Evolutionary conservation across 2,797 vertebrate species (phyloP), one percentile per base, ranked within the genome.

Genomic region (Fistularia tabacaria): DNA sequence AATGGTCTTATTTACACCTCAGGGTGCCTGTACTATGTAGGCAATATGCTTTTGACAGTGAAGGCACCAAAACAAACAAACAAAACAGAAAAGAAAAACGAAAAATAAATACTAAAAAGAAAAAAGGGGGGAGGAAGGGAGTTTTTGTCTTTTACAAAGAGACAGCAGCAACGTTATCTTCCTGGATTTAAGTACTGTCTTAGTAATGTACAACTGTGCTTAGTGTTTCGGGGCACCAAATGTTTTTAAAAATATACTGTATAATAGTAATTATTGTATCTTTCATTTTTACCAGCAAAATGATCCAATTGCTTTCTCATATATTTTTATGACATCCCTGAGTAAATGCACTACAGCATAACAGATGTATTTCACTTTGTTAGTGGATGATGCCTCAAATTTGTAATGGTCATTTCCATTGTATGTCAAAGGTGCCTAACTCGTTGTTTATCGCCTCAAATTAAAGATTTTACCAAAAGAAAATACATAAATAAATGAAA

Each of bases 341-440:
- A 39, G 43, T 39, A 53, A 65, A 59, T 48, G 50, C 56, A 62
- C 60, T 46, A 39, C 39, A 54, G 41, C 45, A 14, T 40, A 41
- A 57, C 25, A 57, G 12, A 53, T 60, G 38, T 63, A 40, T 57
- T 54, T 47, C 46, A 55, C 54, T 65, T 57, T 71, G 40, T 51
- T 45, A 57, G 48, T 42, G n/a, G 25, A 46, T 10, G 39, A 69
- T 54, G 72, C 63, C 70, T 77, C 58, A 62, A 71, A 60, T 57
- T 57, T 45, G 14, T 44, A 52, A 47, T 14, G 41, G 40, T n/a
- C 45, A 61, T 68, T 62, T 51, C 11, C 43, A 59, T 64, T 25
- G 69, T 74, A 67, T 67, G 61, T 78, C 59, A 61, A 73, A 59
- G 67, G 76, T 86, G 82, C 78, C 67, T 84, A 51, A 67, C 75